Conservation (phyloP, 2,888 invertebrate species). For the Rhagium mordax region DNA sequence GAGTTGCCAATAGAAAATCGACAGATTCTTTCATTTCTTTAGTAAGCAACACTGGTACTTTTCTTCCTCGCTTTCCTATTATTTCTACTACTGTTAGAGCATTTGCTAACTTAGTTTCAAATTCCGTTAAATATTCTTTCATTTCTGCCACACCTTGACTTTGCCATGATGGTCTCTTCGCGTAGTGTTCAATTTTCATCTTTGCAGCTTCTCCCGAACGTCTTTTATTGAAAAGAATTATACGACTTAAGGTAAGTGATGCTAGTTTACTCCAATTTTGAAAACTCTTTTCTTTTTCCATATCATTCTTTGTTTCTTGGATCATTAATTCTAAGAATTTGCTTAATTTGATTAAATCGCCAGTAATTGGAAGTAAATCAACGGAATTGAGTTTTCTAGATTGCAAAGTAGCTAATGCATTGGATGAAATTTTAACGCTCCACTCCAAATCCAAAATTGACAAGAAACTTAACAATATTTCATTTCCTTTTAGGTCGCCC, state of each 20-base stretch:
- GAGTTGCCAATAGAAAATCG: constrained; percentile 33
- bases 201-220: constrained; percentile 26
- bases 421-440: constrained; percentile 42
- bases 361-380: constrained; percentile 46
- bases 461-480: constrained; percentile 35
- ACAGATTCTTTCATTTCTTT: constrained; percentile 39
- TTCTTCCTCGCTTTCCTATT: constrained; percentile 42
- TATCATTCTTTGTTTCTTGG: constrained; percentile 37
- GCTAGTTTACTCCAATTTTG: constrained; percentile 33
- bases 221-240: constrained; percentile 48
- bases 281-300: constrained; percentile 34
- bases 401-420: constrained; percentile 42
- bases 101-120: constrained; percentile 43
- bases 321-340: constrained; percentile 33
- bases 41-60: constrained; percentile 44
- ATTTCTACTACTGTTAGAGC: constrained; percentile 24
- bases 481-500: constrained; percentile 31
- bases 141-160: constrained; percentile 42
- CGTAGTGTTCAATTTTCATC: constrained; percentile 42
- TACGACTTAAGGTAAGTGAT: constrained; percentile 36
- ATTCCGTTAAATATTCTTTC: constrained; percentile 39
- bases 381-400: constrained; percentile 38
- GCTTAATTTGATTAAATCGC: constrained; percentile 41
- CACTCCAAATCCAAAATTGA: constrained; percentile 43
- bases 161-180: constrained; percentile 42